A percentile compares a stretch with the other conserved stretches of the same genome.
These are phyloP conservation scores for Drosophila macrospina DNA, from an alignment of 2,888 invertebrate genomes.

Conservation along the genomic window DNA sequence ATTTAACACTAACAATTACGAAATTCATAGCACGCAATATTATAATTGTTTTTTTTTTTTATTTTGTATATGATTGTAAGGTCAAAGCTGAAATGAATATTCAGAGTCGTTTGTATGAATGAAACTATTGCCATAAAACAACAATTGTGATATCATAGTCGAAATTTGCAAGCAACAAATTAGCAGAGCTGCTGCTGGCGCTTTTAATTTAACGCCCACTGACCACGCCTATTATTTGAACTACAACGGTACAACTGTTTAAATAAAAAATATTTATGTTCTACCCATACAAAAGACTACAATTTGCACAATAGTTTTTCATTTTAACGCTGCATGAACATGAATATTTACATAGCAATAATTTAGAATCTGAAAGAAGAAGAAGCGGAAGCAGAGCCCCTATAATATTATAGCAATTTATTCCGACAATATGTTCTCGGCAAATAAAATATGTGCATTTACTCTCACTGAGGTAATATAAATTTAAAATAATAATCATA, in stretches of 20 bases:
- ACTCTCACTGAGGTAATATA: too few species aligned
- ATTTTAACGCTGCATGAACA: conserved; percentile 28
- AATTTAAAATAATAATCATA: too few species aligned
- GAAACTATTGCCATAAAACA: conserved; percentile 1
- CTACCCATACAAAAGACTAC: neutral
- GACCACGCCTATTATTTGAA: conserved; percentile 41
- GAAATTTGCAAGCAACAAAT: conserved; percentile 42
- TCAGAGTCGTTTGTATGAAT: neutral
- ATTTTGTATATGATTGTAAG: neutral
- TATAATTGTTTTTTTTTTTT: too few species aligned
- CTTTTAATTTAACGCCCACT: conserved; percentile 64
- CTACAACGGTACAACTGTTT: conserved; percentile 14
- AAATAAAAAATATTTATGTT: conserved; percentile 14
- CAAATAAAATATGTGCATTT: too few species aligned
- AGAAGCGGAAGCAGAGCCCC: neutral
- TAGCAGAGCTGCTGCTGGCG: conserved; percentile 48
- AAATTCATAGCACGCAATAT: neutral
- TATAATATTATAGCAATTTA: neutral
- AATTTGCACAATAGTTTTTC: conserved; percentile 38
- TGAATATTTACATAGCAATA: conserved; percentile 21
- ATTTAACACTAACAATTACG: neutral
- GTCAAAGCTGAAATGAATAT: neutral
- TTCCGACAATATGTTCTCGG: neutral
- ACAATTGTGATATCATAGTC: neutral
- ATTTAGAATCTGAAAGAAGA: neutral